Conservation (phyloP, 2,797 vertebrate genomes). For the Enteromius mattozi region DNA sequence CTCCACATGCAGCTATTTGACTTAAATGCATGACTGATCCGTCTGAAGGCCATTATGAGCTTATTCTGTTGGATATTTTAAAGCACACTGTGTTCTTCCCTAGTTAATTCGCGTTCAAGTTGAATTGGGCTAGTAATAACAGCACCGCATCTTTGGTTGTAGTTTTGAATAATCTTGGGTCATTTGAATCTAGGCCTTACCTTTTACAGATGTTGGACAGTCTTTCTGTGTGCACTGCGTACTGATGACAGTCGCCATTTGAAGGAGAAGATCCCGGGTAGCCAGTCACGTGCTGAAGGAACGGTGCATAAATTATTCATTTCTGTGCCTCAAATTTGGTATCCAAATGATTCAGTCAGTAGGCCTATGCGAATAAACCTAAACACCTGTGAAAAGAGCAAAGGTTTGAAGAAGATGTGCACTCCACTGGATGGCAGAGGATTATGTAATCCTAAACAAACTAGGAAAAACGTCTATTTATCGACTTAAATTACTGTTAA, state of each 20-base stretch:
- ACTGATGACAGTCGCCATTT: slow-evolving; percentile 20
- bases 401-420: slow-evolving; percentile 9
- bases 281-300: slow-evolving; percentile 38
- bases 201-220: slow-evolving; percentile 15
- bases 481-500: not conserved
- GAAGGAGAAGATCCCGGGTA: slow-evolving; percentile 32
- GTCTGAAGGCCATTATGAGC: not conserved
- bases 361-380: slow-evolving; percentile 26
- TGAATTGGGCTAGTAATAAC: slow-evolving; percentile 8
- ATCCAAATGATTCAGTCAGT: slow-evolving; percentile 45
- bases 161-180: slow-evolving; percentile 45
- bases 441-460: slow-evolving; percentile 18
- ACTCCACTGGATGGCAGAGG: not conserved
- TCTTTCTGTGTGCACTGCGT: not conserved
- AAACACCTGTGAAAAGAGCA: slow-evolving; percentile 43
- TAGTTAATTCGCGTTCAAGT: not conserved
- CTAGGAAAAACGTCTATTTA: not conserved
- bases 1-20: not conserved
- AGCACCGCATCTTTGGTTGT: slow-evolving; percentile 28
- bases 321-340: slow-evolving; percentile 45
- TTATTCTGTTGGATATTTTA: not conserved
- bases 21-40: not conserved
- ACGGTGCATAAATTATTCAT: slow-evolving; percentile 42
- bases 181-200: slow-evolving; percentile 38
- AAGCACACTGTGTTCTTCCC: not conserved